Evolutionary conservation across 2,797 vertebrate species (phyloP).

Genomic region (Chaunax sp.): DNA sequence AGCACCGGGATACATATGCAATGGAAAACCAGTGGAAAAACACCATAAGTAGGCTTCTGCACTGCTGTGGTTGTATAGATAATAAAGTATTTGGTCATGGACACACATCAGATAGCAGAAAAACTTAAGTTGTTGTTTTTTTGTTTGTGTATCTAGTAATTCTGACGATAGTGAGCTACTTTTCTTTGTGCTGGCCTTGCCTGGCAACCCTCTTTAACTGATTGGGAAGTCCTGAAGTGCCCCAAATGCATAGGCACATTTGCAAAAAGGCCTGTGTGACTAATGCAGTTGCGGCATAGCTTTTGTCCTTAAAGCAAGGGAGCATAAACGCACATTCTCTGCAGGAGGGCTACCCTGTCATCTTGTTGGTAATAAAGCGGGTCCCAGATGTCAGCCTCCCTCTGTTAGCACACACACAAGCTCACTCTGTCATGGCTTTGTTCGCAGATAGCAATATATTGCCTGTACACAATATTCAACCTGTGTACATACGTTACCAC

Average conservation of each 20-base stretch:
- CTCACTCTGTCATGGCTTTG: slow-evolving; percentile 60
- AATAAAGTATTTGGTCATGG: slow-evolving; percentile 4
- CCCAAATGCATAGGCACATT: slow-evolving; percentile 30
- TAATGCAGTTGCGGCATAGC: slow-evolving; percentile 44
- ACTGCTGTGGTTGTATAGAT: slow-evolving; percentile 20
- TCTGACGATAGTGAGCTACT: neutral
- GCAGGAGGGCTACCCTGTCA: slow-evolving; percentile 59
- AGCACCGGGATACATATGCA: slow-evolving; percentile 20
- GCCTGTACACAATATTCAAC: slow-evolving; percentile 28
- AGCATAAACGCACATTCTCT: slow-evolving; percentile 32
- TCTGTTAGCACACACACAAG: slow-evolving; percentile 44
- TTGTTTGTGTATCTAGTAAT: neutral
- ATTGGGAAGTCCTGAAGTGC: slow-evolving; percentile 1
- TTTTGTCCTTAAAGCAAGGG: slow-evolving; percentile 54
- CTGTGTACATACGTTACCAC: slow-evolving; percentile 2
- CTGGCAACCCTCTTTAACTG: neutral
- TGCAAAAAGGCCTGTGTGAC: slow-evolving; percentile 24
- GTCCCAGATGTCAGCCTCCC: slow-evolving; percentile 67
- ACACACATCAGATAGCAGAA: neutral
- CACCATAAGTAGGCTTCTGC: neutral
- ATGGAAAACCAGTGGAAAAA: slow-evolving; percentile 33
- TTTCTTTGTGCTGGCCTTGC: no score
- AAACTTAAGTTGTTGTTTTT: neutral
- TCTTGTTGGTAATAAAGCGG: slow-evolving; percentile 53
- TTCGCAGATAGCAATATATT: slow-evolving; percentile 47